phyloP scores from a whole-genome alignment of 2,797 vertebrate species.

The Schizothorax lantsangensis region DNA sequence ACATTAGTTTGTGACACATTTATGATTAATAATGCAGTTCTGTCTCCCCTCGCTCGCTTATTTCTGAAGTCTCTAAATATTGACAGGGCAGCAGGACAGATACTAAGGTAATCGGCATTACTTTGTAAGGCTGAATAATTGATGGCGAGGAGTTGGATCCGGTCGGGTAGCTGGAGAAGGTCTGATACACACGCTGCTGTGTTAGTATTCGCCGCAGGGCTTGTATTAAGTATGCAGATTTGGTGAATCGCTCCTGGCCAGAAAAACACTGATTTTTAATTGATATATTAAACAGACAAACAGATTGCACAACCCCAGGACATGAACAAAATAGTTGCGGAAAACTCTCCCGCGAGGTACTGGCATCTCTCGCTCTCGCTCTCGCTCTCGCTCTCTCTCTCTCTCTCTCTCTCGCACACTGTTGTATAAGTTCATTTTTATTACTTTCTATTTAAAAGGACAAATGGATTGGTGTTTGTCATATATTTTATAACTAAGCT shows the following conservation, averaged over 20 bases:
- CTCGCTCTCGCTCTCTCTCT: slow-evolving; percentile 30
- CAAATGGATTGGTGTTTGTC: slow-evolving; percentile 1
- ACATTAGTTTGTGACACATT: slow-evolving; percentile 1
- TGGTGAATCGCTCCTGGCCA: slow-evolving; percentile 50
- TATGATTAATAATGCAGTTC: slow-evolving; percentile 53
- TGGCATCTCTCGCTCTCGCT: slow-evolving; percentile 10
- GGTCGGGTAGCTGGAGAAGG: slow-evolving; percentile 39
- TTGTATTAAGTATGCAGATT: slow-evolving; percentile 55
- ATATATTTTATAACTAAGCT: not conserved
- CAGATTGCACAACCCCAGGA: slow-evolving; percentile 80
- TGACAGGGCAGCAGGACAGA: slow-evolving; percentile 52
- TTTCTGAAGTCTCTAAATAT: slow-evolving; percentile 51
- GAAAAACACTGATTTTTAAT: slow-evolving; percentile 77
- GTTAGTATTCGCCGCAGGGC: slow-evolving; percentile 49
- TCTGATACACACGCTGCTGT: slow-evolving; percentile 42
- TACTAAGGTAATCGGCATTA: slow-evolving; percentile 51
- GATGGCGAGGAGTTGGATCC: slow-evolving; percentile 51
- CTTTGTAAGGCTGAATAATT: slow-evolving; percentile 66
- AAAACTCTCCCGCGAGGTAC: slow-evolving; percentile 63
- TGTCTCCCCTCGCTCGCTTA: slow-evolving; percentile 4
- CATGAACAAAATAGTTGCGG: slow-evolving; percentile 69
- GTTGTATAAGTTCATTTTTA: not conserved
- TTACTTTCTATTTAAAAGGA: slow-evolving; percentile 37
- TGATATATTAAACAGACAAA: slow-evolving; percentile 80
- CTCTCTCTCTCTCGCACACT: slow-evolving; percentile 51